A percentile compares a stretch with the other conserved stretches of the same genome.
Conservation (phyloP, 2,888 invertebrate species). For the Trichacis sp. region DNA sequence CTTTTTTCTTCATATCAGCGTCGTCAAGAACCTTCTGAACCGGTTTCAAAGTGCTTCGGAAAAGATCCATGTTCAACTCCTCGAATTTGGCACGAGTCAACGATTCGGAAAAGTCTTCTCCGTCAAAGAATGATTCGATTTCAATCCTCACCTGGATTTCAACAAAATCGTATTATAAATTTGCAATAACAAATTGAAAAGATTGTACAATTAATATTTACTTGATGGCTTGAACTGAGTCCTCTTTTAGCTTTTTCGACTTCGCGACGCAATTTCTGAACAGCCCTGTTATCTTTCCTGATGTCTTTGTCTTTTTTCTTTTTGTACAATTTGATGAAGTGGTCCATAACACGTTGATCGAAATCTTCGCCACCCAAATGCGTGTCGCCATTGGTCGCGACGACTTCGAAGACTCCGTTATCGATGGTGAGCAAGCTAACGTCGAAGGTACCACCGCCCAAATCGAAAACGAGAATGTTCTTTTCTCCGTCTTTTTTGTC, state of each 20-base stretch:
- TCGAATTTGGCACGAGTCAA: conserved; percentile 98
- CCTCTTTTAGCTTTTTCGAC: conserved; percentile 98
- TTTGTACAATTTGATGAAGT: conserved; percentile 98
- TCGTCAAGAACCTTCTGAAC: conserved; percentile 92
- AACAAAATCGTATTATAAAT: too few species aligned
- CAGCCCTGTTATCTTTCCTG: conserved; percentile 92
- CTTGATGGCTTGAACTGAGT: conserved; percentile 91
- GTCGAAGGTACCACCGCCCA: conserved; percentile 99
- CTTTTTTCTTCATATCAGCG: conserved; percentile 98
- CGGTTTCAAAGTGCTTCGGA: conserved; percentile 77
- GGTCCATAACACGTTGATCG: conserved; percentile 98
- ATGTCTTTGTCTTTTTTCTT: conserved; percentile 99
- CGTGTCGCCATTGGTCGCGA: conserved; percentile 94
- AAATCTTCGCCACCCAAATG: conserved; percentile 99
- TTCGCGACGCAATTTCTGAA: conserved; percentile 95
- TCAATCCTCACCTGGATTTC: conserved; percentile 90
- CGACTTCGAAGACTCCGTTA: conserved; percentile 97
- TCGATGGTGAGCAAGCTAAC: conserved; percentile 98
- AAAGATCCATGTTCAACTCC: conserved; percentile 89
- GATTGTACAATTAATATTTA: too few species aligned
- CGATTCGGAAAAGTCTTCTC: conserved; percentile 98
- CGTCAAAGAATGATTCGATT: conserved; percentile 98
- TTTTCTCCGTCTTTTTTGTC: conserved; percentile 98
- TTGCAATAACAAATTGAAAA: not conserved
- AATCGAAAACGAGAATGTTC: conserved; percentile 97